Percentiles rank a stretch among this genome's conserved stretches.
Conservation (phyloP, 37 sponge, comb jelly and placozoan genomes). For the Hormiphora californensis region DNA sequence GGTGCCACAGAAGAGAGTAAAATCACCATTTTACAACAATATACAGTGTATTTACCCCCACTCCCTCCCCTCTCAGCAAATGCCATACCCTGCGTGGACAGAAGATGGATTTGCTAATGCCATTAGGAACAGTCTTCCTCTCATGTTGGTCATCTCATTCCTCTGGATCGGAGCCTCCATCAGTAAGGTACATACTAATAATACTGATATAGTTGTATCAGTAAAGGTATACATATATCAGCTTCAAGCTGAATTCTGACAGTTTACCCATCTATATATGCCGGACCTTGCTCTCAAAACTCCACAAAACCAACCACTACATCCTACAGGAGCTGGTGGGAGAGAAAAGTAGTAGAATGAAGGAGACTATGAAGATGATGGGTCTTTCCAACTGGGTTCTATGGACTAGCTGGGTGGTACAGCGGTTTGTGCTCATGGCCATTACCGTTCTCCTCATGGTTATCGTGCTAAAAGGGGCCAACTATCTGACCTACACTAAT, state of each 20-base stretch:
- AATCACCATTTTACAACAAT: too few relatives aligned
- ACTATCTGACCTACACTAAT: slow-evolving; percentile 24
- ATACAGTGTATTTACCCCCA: too few relatives aligned
- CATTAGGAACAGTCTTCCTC: slow-evolving; percentile 62
- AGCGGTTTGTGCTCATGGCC: slow-evolving; percentile 76
- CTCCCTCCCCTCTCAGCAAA: slow-evolving; percentile 57
- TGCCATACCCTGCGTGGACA: slow-evolving; percentile 73
- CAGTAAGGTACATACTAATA: neutral
- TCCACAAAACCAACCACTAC: neutral
- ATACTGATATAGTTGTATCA: neutral
- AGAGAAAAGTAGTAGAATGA: slow-evolving; percentile 56
- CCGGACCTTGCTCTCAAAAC: neutral
- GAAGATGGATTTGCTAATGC: slow-evolving; percentile 63
- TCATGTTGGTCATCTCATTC: slow-evolving; percentile 74
- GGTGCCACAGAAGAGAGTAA: neutral
- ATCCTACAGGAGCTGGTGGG: slow-evolving; percentile 55
- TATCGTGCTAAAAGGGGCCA: slow-evolving; percentile 65
- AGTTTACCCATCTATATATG: neutral
- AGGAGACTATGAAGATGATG: slow-evolving; percentile 96
- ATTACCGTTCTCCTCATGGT: slow-evolving; percentile 63
- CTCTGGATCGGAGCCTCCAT: slow-evolving; percentile 70
- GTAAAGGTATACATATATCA: neutral
- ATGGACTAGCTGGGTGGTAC: slow-evolving; percentile 81
- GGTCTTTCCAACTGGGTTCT: slow-evolving; percentile 74
- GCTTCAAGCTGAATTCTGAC: neutral